These are phyloP conservation scores for Lasioglossum pauxillum DNA, from an alignment of 2,888 invertebrate genomes.

Conservation along the genomic window DNA sequence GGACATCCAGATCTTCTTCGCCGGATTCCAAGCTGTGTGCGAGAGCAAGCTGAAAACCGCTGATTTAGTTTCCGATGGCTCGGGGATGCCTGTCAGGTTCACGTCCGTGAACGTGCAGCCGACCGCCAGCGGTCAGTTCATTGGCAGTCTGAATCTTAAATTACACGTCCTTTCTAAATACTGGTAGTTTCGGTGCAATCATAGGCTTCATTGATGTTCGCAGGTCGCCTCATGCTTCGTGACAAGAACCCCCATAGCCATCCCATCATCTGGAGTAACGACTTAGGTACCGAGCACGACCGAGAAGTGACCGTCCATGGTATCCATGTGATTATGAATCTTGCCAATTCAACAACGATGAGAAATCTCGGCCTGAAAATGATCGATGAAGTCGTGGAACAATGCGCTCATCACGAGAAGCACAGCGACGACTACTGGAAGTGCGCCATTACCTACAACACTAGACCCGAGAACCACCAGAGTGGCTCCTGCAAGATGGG, in stretches of 20 bases:
- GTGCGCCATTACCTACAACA: slow-evolving; percentile 89
- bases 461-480: slow-evolving; percentile 93
- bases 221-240: slow-evolving; percentile 86
- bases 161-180: background rate
- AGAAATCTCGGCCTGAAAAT: background rate
- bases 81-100: slow-evolving; percentile 81
- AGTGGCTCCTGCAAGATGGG: slow-evolving; percentile 94
- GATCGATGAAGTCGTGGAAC: slow-evolving; percentile 38
- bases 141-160: background rate
- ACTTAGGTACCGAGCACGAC: slow-evolving; percentile 89
- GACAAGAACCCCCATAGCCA: slow-evolving; percentile 88
- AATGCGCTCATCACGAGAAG: slow-evolving; percentile 63
- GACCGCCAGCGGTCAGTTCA: slow-evolving; percentile 86
- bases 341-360: slow-evolving; percentile 86
- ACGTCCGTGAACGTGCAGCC: slow-evolving; percentile 88
- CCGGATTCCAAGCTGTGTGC: slow-evolving; percentile 88
- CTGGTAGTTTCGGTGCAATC: background rate
- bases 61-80: slow-evolving; percentile 63
- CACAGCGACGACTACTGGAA: slow-evolving; percentile 89
- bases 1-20: slow-evolving; percentile 89
- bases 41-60: slow-evolving; percentile 75
- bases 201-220: background rate
- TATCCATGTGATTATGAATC: slow-evolving; percentile 85
- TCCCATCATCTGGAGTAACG: slow-evolving; percentile 91
- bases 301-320: slow-evolving; percentile 88